Conservation (phyloP, 2,888 invertebrate genomes). For the Hololepta plana region DNA sequence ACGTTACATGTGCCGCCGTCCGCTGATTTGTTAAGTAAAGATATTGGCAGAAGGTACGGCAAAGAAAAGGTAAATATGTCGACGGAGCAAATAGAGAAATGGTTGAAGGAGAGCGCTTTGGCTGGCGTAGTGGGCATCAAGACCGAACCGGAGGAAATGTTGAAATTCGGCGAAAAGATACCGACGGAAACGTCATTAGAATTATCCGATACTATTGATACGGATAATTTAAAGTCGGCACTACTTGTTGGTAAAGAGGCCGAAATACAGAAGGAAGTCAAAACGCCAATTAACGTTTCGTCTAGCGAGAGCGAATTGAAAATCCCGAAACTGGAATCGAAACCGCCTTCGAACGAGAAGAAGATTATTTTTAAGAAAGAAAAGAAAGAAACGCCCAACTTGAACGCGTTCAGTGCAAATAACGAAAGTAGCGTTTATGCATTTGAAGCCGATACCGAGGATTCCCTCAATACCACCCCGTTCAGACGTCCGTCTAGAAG, state of each 20-base stretch:
- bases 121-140: conserved; percentile 22
- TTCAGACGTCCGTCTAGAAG: conserved; percentile 33
- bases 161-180: conserved; percentile 22
- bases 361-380: conserved; percentile 39
- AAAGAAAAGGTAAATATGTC: conserved; percentile 51
- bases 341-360: conserved; percentile 20
- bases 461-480: conserved; percentile 34
- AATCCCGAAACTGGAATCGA: conserved; percentile 4
- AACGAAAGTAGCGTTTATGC: conserved; percentile 56
- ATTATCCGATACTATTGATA: conserved; percentile 13
- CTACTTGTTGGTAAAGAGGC: too few species aligned
- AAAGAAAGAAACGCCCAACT: conserved; percentile 25
- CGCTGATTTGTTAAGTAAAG: conserved; percentile 11
- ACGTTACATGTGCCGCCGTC: conserved; percentile 18
- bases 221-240: conserved; percentile 13
- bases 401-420: conserved; percentile 45
- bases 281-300: conserved; percentile 16
- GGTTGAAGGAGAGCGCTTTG: conserved; percentile 30
- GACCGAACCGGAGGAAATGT: conserved; percentile 20
- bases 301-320: conserved; percentile 13
- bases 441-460: conserved; percentile 47
- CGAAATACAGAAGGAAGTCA: too few species aligned
- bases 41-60: conserved; percentile 17
- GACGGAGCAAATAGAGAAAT: conserved; percentile 48
- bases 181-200: too few species aligned